Evolutionary conservation across 2,888 invertebrate genomes (phyloP).

Genomic region (Colletes collaris): DNA sequence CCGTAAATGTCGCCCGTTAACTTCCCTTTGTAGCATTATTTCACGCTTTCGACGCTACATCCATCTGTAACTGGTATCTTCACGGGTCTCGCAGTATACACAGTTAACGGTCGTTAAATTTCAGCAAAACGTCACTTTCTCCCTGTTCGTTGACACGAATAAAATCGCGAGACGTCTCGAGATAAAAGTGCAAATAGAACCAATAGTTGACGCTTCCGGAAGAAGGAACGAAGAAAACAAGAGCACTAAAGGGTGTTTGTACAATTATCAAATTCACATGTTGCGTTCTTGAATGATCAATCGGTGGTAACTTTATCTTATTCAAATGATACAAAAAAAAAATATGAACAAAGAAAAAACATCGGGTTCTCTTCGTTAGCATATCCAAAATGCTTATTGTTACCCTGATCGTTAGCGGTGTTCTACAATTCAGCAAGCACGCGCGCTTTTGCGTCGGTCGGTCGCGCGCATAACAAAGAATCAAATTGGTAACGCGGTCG

Average conservation of each 20-base stretch:
- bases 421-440: not conserved
- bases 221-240: too few relatives aligned
- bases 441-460: too few relatives aligned
- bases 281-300: too few relatives aligned
- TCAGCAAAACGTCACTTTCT: slow-evolving; percentile 42
- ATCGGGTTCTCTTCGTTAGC: not conserved
- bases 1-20: slow-evolving; percentile 62
- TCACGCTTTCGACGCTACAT: slow-evolving; percentile 41
- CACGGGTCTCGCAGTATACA: slow-evolving; percentile 11
- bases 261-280: too few relatives aligned
- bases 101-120: slow-evolving; percentile 37
- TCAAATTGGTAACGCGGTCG: not conserved
- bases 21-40: slow-evolving; percentile 55
- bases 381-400: not conserved
- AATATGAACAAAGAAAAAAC: not conserved
- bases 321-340: not conserved
- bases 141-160: not conserved
- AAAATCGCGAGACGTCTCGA: not conserved
- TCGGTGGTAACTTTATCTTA: not conserved
- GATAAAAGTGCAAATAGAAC: too few relatives aligned
- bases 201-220: too few relatives aligned
- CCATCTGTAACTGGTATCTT: slow-evolving; percentile 43
- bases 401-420: not conserved
- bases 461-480: not conserved
- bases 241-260: too few relatives aligned